phyloP scores from a whole-genome alignment of 2,888 invertebrate species.

The Leptopilina drosophilae region DNA sequence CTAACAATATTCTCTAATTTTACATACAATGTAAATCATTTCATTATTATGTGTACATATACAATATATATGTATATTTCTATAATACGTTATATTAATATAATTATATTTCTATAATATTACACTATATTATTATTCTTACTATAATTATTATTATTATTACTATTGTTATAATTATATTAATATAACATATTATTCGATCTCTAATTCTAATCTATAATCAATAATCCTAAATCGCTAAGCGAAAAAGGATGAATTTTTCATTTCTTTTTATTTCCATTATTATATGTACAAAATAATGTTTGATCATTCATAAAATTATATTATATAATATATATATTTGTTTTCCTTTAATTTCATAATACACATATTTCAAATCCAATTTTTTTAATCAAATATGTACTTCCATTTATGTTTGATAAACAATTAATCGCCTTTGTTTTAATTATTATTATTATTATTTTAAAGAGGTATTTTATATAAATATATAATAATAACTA shows the following conservation, averaged over 20 bases:
- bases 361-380: constrained; percentile 55
- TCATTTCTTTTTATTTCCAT: constrained; percentile 10
- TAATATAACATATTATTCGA: constrained; percentile 50
- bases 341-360: not conserved
- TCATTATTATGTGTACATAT: constrained; percentile 59
- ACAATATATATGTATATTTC: constrained; percentile 45
- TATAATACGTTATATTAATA: constrained; percentile 1
- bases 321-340: not conserved
- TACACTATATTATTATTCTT: no score
- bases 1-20: constrained; percentile 60
- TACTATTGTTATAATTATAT: no score
- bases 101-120: no score
- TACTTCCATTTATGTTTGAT: constrained; percentile 23
- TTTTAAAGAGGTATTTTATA: not conserved
- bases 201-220: constrained; percentile 46
- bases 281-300: constrained; percentile 63
- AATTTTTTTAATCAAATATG: constrained; percentile 33
- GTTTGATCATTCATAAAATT: constrained; percentile 53
- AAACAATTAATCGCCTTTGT: not conserved
- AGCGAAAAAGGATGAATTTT: constrained; percentile 28
- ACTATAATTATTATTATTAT: no score
- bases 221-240: constrained; percentile 37
- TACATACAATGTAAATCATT: constrained; percentile 63
- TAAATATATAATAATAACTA: constrained; percentile 7
- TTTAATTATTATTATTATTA: not conserved